phyloP scores from a whole-genome alignment of 53 echinoderm and acorn worm species.

The Pentamera pediparva region DNA sequence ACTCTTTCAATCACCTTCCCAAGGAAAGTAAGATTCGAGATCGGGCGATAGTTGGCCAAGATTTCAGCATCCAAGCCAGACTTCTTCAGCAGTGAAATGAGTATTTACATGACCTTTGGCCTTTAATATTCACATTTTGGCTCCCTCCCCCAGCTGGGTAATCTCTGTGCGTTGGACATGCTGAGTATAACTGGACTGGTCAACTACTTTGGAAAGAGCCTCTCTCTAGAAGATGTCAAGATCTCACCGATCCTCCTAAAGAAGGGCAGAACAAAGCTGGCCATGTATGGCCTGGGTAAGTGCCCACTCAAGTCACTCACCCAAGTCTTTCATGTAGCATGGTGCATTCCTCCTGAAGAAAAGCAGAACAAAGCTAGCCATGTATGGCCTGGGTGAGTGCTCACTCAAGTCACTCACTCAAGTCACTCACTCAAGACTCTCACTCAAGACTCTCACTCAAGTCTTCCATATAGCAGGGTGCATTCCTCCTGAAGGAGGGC shows the following conservation, averaged over 20 bases:
- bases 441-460: too few species aligned
- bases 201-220: constrained; percentile 91
- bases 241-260: constrained; percentile 80
- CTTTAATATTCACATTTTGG: neutral
- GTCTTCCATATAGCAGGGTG: too few species aligned
- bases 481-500: constrained; percentile 80
- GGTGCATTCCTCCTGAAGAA: constrained; percentile 81
- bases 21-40: too few species aligned
- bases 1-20: too few species aligned
- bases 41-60: too few species aligned
- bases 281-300: constrained; percentile 89
- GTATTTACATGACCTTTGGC: too few species aligned
- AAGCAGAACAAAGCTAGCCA: constrained; percentile 77
- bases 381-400: constrained; percentile 83
- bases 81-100: too few species aligned
- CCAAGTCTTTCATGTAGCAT: too few species aligned
- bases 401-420: too few species aligned
- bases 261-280: constrained; percentile 86
- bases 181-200: constrained; percentile 90
- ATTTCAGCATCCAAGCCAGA: too few species aligned
- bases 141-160: constrained; percentile 67
- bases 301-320: neutral
- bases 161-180: constrained; percentile 84
- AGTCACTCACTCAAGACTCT: too few species aligned
- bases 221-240: constrained; percentile 79